These are phyloP conservation scores for Enteromius radiatus DNA, from an alignment of 2,797 vertebrate genomes.

Conservation along the genomic window DNA sequence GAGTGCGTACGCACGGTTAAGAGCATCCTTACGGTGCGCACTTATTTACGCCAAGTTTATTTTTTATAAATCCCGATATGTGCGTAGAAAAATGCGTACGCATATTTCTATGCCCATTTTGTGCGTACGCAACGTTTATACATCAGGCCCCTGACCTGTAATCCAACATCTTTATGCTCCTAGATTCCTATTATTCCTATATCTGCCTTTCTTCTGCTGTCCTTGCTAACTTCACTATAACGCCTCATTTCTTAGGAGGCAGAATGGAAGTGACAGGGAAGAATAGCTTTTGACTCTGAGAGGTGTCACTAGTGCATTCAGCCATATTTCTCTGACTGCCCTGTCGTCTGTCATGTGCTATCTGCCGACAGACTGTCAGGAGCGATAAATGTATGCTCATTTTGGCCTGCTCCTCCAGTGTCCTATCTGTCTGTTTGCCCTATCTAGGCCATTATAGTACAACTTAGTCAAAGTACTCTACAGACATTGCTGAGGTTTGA, in stretches of 20 bases:
- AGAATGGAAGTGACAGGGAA: slow-evolving; percentile 48
- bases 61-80: too few species aligned
- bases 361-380: slow-evolving; percentile 59
- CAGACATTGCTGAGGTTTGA: slow-evolving; percentile 42
- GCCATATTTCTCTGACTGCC: slow-evolving; percentile 39
- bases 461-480: slow-evolving; percentile 50
- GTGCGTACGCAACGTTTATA: too few species aligned
- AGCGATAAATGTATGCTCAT: slow-evolving; percentile 56
- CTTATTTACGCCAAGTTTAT: too few species aligned
- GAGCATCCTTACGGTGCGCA: too few species aligned
- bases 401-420: slow-evolving; percentile 48
- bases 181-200: slow-evolving; percentile 9
- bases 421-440: slow-evolving; percentile 52
- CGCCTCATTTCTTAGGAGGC: slow-evolving; percentile 22
- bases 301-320: slow-evolving; percentile 53
- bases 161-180: background rate
- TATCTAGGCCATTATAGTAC: slow-evolving; percentile 56
- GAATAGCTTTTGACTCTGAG: slow-evolving; percentile 48
- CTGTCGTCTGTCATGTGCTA: slow-evolving; percentile 59
- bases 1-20: too few species aligned
- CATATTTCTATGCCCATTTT: too few species aligned
- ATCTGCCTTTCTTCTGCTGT: background rate
- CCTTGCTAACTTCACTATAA: slow-evolving; percentile 6
- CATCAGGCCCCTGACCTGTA: slow-evolving; percentile 20
- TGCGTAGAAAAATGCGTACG: too few species aligned